Percentiles rank a stretch among this genome's conserved stretches.
These are phyloP conservation scores for Lutjanus argentimaculatus DNA, from an alignment of 2,797 vertebrate genomes.

Conservation along the genomic window DNA sequence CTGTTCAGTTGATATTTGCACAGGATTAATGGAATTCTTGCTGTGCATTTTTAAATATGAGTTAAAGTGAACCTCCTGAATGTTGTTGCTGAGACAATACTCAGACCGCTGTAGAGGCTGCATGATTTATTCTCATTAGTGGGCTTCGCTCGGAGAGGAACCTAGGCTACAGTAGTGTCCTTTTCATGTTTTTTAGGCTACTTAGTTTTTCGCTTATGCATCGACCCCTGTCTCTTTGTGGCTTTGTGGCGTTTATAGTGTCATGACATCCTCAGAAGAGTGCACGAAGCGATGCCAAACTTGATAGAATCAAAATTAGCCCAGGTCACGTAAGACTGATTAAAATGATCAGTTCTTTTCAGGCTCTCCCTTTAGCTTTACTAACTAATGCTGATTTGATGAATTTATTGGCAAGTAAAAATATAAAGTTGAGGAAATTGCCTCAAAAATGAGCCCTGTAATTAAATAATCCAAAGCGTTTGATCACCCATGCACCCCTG, in stretches of 20 bases:
- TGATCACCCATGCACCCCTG: background rate
- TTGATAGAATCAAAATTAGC: conserved; percentile 72
- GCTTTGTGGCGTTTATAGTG: conserved; percentile 52
- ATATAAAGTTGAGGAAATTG: conserved; percentile 26
- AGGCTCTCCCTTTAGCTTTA: conserved; percentile 63
- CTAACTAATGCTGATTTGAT: conserved; percentile 52
- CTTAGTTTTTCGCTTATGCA: conserved; percentile 38
- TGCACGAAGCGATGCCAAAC: conserved; percentile 72
- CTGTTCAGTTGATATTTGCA: conserved; percentile 88
- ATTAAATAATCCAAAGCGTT: conserved; percentile 33
- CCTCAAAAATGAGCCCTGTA: conserved; percentile 35
- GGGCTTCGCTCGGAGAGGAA: conserved; percentile 71
- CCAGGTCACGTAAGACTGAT: conserved; percentile 71
- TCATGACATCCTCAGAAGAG: conserved; percentile 53
- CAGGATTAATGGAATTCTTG: conserved; percentile 86
- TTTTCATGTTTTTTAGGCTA: conserved; percentile 52
- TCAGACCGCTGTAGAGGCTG: conserved; percentile 82
- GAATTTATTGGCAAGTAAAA: conserved; percentile 44
- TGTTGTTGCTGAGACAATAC: conserved; percentile 87
- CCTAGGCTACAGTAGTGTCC: conserved; percentile 67
- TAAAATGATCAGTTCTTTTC: conserved; percentile 54
- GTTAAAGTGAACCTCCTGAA: conserved; percentile 86
- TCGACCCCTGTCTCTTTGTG: conserved; percentile 48
- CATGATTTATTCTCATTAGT: conserved; percentile 75
- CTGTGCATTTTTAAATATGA: conserved; percentile 86